A percentile compares a stretch with the other conserved stretches of the same genome.
phyloP scores from a whole-genome alignment of 2,888 invertebrate genomes.

The Aporophyla lueneburgensis region DNA sequence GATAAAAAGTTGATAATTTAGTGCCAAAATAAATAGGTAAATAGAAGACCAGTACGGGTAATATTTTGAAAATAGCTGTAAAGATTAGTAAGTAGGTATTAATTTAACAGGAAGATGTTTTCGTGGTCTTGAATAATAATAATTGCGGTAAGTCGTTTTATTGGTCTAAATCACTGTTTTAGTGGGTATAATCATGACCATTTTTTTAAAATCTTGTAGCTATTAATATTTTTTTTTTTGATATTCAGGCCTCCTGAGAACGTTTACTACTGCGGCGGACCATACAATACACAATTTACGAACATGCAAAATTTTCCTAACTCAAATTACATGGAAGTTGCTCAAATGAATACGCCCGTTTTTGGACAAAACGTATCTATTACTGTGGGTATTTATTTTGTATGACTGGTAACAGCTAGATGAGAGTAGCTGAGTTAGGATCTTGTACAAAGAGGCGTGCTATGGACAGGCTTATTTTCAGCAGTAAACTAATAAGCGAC shows the following conservation, averaged over 20 bases:
- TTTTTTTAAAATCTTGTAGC: neutral
- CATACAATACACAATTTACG: constrained; percentile 70
- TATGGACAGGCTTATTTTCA: neutral
- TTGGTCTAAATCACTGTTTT: neutral
- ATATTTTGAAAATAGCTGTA: neutral
- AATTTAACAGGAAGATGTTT: neutral
- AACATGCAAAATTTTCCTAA: constrained; percentile 61
- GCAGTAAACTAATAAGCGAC: neutral
- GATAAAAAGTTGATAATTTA: neutral
- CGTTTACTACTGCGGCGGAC: constrained; percentile 70
- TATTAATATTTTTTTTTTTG: neutral
- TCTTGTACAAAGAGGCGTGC: neutral
- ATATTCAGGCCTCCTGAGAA: constrained; percentile 68
- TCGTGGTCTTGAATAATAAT: neutral
- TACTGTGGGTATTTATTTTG: neutral
- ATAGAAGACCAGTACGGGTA: neutral
- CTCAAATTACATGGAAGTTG: constrained; percentile 55
- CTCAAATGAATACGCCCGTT: constrained; percentile 53
- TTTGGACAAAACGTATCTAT: constrained; percentile 58
- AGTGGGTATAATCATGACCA: neutral
- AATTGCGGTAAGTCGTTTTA: neutral
- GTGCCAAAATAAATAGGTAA: neutral
- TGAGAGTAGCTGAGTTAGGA: neutral
- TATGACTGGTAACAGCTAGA: neutral
- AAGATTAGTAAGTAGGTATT: neutral